Percentiles rank a stretch among this genome's conserved stretches.
These are phyloP conservation scores for Metopia argyrocephala DNA, from an alignment of 2,888 invertebrate genomes.

Conservation along the genomic window DNA sequence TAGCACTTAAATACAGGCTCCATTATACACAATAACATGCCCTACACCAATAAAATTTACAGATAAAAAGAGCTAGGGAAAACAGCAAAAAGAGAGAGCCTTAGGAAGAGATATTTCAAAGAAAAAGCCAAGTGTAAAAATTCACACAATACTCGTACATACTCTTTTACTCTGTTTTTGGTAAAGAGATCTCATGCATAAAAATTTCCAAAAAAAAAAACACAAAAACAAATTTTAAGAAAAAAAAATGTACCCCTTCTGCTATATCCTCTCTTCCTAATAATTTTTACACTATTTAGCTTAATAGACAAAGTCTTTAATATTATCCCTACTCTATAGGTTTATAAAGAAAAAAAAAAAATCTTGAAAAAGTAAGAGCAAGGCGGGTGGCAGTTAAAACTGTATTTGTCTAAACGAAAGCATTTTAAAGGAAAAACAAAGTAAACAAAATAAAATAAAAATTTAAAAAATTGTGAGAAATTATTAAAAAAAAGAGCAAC, in stretches of 20 bases:
- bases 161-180: not conserved
- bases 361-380: not conserved
- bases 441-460: conserved; percentile 1
- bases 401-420: conserved; percentile 49
- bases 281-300: not conserved
- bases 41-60: not conserved
- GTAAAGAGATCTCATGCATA: conserved; percentile 23
- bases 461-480: conserved; percentile 8
- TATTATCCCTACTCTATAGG: not conserved
- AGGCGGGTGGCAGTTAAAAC: not conserved
- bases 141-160: conserved; percentile 61
- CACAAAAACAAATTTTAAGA: not conserved
- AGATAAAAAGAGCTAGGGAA: conserved; percentile 1
- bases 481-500: not conserved
- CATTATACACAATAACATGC: not conserved
- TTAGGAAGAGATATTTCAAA: not conserved
- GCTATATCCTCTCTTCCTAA: not conserved
- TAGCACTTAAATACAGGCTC: not conserved
- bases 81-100: not conserved
- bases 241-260: not conserved
- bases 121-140: conserved; percentile 51
- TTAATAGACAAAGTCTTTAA: not conserved
- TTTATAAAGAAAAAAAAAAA: not conserved
- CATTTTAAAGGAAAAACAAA: conserved; percentile 34
- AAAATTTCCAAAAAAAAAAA: conserved; percentile 16